Evolutionary conservation across 2,797 vertebrate genomes (phyloP).

Genomic region (Etheostoma perlongum): DNA sequence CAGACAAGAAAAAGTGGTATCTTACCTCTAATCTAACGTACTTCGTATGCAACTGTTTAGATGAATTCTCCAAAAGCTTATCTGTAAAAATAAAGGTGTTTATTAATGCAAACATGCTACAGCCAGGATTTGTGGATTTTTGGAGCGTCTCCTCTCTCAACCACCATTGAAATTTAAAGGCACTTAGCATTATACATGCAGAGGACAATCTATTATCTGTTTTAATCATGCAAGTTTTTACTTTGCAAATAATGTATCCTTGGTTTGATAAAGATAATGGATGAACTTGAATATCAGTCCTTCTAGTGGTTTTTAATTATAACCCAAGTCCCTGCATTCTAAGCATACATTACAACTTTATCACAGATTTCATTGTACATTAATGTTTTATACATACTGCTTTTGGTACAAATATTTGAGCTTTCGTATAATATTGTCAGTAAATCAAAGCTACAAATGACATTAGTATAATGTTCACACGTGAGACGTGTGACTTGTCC

Average conservation of each 20-base stretch:
- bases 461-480: conserved; percentile 24
- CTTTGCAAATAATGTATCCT: background rate
- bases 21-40: background rate
- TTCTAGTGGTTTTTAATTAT: conserved; percentile 10
- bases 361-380: background rate
- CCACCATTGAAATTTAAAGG: conserved; percentile 15
- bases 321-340: background rate
- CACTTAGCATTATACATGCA: background rate
- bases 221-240: conserved; percentile 9
- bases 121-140: conserved; percentile 6
- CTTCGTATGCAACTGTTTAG: background rate
- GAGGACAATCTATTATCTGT: conserved; percentile 1
- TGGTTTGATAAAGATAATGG: background rate
- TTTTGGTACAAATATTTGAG: conserved; percentile 17
- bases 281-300: background rate
- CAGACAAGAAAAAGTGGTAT: background rate
- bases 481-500: background rate
- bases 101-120: conserved; percentile 9
- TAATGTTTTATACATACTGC: conserved; percentile 10
- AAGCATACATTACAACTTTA: conserved; percentile 15
- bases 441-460: conserved; percentile 13
- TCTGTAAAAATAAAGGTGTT: background rate
- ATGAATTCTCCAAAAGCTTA: background rate
- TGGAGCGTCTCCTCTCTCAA: conserved; percentile 6
- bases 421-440: conserved; percentile 6